phyloP scores from a whole-genome alignment of 2,888 invertebrate species.

The Ypsolopha sequella region DNA sequence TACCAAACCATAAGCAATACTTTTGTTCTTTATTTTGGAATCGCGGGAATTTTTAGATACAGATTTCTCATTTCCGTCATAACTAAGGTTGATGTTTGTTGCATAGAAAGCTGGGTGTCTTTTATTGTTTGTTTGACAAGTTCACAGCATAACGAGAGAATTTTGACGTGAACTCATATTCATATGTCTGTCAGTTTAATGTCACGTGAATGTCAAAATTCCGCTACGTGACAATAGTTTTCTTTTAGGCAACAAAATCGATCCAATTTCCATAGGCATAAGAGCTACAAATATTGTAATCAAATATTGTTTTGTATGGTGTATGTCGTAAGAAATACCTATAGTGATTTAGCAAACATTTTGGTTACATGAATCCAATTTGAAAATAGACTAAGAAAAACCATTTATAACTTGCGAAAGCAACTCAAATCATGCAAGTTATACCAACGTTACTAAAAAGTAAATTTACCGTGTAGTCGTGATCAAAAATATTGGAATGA shows the following conservation, averaged over 20 bases:
- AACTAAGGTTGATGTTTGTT: conserved; percentile 4
- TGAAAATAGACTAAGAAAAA: too few species aligned
- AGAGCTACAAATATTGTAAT: too few species aligned
- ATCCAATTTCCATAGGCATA: too few species aligned
- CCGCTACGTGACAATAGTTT: not conserved
- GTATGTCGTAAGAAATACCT: too few species aligned
- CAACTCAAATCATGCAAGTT: too few species aligned
- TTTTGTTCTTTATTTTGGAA: not conserved
- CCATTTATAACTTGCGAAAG: not conserved
- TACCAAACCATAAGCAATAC: not conserved
- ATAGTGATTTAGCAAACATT: too few species aligned
- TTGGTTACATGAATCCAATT: too few species aligned
- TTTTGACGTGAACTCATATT: conserved; percentile 31
- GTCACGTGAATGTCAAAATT: conserved; percentile 23
- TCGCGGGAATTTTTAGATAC: not conserved
- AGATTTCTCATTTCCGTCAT: conserved; percentile 4
- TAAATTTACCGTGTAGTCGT: not conserved
- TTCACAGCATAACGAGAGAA: conserved; percentile 27
- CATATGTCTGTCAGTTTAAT: conserved; percentile 32
- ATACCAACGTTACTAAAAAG: too few species aligned
- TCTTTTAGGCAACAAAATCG: not conserved
- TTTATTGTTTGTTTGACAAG: conserved; percentile 37
- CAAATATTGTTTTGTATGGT: too few species aligned
- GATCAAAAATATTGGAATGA: not conserved
- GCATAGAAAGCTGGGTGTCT: conserved; percentile 31